Conservation (phyloP, 2,113 vertebrate genomes). For the Piaya cayana region DNA sequence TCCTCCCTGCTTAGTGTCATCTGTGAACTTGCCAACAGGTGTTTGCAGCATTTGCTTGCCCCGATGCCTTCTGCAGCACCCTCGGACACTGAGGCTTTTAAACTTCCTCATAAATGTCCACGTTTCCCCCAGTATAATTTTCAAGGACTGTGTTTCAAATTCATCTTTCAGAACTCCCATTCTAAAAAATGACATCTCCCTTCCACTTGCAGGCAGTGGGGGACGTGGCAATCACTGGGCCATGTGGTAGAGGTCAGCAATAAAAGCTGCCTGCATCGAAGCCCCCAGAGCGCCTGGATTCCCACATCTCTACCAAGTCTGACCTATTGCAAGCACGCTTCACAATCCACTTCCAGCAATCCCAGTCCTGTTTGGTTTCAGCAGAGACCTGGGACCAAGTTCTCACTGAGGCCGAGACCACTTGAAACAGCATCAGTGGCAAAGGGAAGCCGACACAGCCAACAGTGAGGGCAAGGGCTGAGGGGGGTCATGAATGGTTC, state of each 20-base stretch:
- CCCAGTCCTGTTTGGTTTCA: not conserved
- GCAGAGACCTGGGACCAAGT: rapidly evolving
- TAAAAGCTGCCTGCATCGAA: not conserved
- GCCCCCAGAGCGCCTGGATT: rapidly evolving
- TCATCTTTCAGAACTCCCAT: too few relatives aligned
- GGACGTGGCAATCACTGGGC: too few relatives aligned
- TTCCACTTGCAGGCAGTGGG: too few relatives aligned
- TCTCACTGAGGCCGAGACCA: not conserved
- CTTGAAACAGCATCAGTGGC: rapidly evolving
- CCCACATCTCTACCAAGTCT: too few relatives aligned
- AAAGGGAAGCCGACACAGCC: not conserved
- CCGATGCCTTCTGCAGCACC: not conserved
- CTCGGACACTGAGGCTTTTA: rapidly evolving
- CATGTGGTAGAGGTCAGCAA: rapidly evolving
- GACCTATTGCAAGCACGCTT: rapidly evolving
- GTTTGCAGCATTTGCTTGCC: not conserved
- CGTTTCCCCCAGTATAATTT: rapidly evolving
- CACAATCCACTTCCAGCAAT: not conserved
- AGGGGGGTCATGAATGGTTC: rapidly evolving
- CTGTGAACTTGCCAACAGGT: too few relatives aligned
- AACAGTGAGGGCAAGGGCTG: not conserved
- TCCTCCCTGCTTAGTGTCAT: too few relatives aligned
- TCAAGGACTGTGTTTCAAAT: too few relatives aligned
- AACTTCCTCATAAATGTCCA: rapidly evolving
- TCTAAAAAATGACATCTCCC: too few relatives aligned